These are phyloP conservation scores for Trissolcus basalis DNA, from an alignment of 1,140 invertebrate species.

Conservation along the genomic window DNA sequence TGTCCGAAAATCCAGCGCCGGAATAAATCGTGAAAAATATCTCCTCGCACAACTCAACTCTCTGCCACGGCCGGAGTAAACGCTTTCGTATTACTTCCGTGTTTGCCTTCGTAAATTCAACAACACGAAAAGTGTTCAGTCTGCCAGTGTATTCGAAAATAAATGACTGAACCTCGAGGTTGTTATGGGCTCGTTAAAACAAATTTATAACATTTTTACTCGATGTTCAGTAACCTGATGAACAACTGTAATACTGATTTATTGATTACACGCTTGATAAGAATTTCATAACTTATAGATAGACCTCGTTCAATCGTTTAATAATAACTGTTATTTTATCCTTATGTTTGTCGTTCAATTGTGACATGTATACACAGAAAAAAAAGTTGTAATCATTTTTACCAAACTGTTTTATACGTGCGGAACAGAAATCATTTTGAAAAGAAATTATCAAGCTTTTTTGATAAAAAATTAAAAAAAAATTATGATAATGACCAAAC, in stretches of 20 bases:
- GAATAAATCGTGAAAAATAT: conserved; percentile 56
- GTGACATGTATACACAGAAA: no score
- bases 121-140: conserved; percentile 14
- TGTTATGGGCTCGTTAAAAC: conserved; percentile 54
- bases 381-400: no score
- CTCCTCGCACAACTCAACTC: conserved; percentile 19
- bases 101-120: conserved; percentile 55
- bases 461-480: no score
- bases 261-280: conserved; percentile 27
- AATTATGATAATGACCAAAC: no score
- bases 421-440: no score
- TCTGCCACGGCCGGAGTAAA: conserved; percentile 43
- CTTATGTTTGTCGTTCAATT: no score
- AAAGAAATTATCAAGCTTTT: no score
- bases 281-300: conserved; percentile 1
- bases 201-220: conserved; percentile 55
- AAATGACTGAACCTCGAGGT: conserved; percentile 34
- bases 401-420: no score
- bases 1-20: conserved; percentile 21
- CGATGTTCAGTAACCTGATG: conserved; percentile 13
- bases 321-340: no score
- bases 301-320: no score
- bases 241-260: conserved; percentile 20
- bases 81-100: conserved; percentile 54
- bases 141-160: conserved; percentile 31